Conservation (phyloP, 1,140 invertebrate species). For the Ruditapes philippinarum region DNA sequence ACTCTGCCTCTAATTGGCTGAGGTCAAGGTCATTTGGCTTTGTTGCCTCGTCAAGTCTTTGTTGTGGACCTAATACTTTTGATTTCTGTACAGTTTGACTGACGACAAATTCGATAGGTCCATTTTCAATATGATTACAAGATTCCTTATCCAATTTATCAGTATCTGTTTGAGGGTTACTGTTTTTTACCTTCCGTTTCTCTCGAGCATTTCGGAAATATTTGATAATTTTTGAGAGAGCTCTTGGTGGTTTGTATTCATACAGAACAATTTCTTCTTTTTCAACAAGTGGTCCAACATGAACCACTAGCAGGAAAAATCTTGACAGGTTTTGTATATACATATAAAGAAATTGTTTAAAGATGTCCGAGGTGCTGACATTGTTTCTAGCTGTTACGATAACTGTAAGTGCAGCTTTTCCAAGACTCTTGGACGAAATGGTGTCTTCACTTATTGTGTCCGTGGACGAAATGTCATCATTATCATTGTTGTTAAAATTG, state of each 20-base stretch:
- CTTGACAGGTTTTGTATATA: constrained; percentile 35
- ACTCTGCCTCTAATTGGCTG: constrained; percentile 30
- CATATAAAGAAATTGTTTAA: constrained; percentile 57
- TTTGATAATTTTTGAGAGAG: not conserved
- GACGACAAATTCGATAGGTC: not conserved
- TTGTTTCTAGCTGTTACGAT: constrained; percentile 41
- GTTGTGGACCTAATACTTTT: not conserved
- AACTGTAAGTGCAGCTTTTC: constrained; percentile 34
- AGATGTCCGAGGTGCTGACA: constrained; percentile 23
- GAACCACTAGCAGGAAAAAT: constrained; percentile 65
- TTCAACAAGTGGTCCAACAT: constrained; percentile 72
- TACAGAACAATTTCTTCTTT: constrained; percentile 69
- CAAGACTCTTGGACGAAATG: not conserved
- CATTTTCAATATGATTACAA: not conserved
- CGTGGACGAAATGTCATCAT: not conserved
- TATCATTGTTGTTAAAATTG: not conserved
- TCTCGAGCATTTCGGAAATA: not conserved
- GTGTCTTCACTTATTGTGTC: not conserved
- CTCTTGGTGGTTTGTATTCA: constrained; percentile 54
- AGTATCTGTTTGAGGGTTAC: not conserved
- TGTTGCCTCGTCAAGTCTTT: not conserved
- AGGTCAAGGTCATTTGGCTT: constrained; percentile 13
- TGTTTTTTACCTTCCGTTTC: no score
- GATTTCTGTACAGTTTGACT: constrained; percentile 49
- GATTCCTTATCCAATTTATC: not conserved